Evolutionary conservation across 2,113 vertebrate genomes (phyloP), one percentile per base, ranked within the genome.

Genomic region (Genyomyrus donnyi): DNA sequence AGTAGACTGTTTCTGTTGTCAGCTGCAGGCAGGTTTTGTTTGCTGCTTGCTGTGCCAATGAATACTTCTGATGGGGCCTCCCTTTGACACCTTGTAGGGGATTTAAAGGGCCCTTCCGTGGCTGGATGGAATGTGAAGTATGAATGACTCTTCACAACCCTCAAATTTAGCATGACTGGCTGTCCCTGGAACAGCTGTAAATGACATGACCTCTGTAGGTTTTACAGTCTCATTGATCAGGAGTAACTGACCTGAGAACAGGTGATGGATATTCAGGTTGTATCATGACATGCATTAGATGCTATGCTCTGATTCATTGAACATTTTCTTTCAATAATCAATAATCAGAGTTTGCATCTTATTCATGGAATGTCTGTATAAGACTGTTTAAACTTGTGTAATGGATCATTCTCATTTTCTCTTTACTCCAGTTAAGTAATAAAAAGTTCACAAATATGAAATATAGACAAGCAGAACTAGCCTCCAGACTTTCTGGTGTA

Each of bases 31-130:
- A 66, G 10, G 15, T 87, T 39, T 58, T 42, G 58, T 85, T 62
- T 45, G 21, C 48, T 80, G 85, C 88, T 39, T 52, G 66, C 70
- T 53, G 31, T 39, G 66, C 70, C 42, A 74, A 27, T 52, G 66
- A 56, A 66, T 46, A 88, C 88, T 31, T 49, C 35, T 50, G 84
- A 45, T 77, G 9, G 49, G 86, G 62, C 48, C 27, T 52, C 48
- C 31, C 70, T 53, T 88, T 80, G 24, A 66, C 50, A 77, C 62
- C 85, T 48, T 77, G 89, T 66, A 90, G 52, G 50, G 66, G 15
- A 53, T 90, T 88, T 83, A 90, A 90, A 56, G 70, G 27, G 70
- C 24, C 56, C 39, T 24, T 88, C 46, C 50, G 48, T 42, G 21
- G 45, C 74, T 80, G 74, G 17, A 42, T 42, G 6, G 31, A 80